These are phyloP conservation scores for Mesoclemmys tuberculata DNA, from an alignment of 2,113 vertebrate genomes.

Conservation along the genomic window DNA sequence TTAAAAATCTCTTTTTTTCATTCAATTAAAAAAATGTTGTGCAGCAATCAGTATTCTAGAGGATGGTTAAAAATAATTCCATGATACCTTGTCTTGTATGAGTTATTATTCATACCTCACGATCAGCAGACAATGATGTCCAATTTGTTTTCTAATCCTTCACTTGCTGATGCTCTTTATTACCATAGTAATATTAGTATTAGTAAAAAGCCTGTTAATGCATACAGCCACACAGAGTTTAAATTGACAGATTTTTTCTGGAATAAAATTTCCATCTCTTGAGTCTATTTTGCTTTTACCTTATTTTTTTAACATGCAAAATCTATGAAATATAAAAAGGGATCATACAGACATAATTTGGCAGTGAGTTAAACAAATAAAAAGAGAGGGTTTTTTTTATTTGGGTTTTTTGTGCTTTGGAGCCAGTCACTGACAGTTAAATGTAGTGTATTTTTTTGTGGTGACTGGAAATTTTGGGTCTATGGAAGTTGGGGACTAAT, in stretches of 20 bases:
- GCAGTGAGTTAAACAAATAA: neutral
- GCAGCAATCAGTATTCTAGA: neutral
- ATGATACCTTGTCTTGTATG: slow-evolving; percentile 16
- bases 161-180: slow-evolving; percentile 45
- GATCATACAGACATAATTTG: neutral
- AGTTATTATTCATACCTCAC: slow-evolving; percentile 65
- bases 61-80: slow-evolving; percentile 15
- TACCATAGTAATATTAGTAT: slow-evolving; percentile 66
- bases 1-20: slow-evolving; percentile 18
- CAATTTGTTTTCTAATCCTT: slow-evolving; percentile 55
- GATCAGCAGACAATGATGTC: slow-evolving; percentile 54
- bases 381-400: neutral
- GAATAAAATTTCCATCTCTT: slow-evolving; percentile 65
- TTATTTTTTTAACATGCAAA: neutral
- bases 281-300: slow-evolving; percentile 8
- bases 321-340: neutral
- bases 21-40: neutral
- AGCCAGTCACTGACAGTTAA: neutral
- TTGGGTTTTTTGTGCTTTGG: neutral
- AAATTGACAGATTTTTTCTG: slow-evolving; percentile 25
- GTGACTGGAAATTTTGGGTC: neutral
- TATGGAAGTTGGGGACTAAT: neutral
- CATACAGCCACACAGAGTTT: neutral
- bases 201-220: slow-evolving; percentile 35
- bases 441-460: neutral